Conservation (phyloP, 2,113 vertebrate species). For the Willisornis vidua region DNA sequence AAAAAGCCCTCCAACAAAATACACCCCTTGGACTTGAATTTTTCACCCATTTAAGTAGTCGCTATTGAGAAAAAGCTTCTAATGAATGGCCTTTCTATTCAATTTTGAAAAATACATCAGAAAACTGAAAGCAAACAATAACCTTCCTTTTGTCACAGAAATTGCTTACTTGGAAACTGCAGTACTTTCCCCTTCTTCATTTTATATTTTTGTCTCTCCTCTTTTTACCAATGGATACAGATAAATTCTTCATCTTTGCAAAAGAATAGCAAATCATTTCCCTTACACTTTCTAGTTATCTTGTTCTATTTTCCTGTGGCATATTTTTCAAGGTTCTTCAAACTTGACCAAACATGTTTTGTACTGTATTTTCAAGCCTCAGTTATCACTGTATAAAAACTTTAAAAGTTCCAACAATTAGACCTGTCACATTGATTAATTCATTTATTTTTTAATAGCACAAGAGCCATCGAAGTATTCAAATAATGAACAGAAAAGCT, state of each 20-base stretch:
- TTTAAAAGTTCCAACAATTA: not conserved
- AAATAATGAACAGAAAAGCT: not conserved
- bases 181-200: not conserved
- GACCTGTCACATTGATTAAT: not conserved
- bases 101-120: not conserved
- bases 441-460: not conserved
- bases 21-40: not conserved
- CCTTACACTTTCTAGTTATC: not conserved
- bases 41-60: not conserved
- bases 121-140: constrained; percentile 8
- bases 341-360: not conserved
- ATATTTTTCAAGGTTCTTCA: not conserved
- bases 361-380: not conserved
- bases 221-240: not conserved
- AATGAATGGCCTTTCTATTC: not conserved
- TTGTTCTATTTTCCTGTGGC: not conserved
- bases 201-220: not conserved
- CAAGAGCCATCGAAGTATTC: not conserved
- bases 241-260: not conserved
- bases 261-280: not conserved
- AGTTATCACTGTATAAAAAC: not conserved
- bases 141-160: constrained; percentile 2
- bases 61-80: not conserved
- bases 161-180: constrained; percentile 11
- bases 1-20: not conserved